Evolutionary conservation across 2,113 vertebrate species (phyloP).

Genomic region (Brienomyrus longianalis): DNA sequence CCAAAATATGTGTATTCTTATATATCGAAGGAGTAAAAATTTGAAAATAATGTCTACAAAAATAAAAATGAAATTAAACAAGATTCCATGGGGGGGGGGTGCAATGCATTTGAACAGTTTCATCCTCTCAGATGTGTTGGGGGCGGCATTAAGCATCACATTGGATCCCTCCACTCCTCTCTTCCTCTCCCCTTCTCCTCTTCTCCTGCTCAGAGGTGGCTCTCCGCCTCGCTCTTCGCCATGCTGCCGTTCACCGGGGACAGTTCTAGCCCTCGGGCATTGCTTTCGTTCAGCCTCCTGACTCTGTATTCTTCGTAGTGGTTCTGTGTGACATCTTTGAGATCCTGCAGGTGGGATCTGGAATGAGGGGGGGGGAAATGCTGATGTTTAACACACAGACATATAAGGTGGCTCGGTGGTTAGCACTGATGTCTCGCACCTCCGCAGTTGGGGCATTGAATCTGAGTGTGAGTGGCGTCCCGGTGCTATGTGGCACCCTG

Average conservation of each 20-base stretch:
- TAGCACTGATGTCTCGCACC: background rate
- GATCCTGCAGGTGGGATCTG: conserved; percentile 87
- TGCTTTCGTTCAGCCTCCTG: conserved; percentile 75
- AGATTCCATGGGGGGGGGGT: background rate
- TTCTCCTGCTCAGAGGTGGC: conserved; percentile 51
- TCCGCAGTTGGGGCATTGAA: background rate
- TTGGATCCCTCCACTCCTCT: background rate
- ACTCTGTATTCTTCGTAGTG: conserved; percentile 87
- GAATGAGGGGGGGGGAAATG: background rate
- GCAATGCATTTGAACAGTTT: background rate
- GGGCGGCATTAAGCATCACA: background rate
- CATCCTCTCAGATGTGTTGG: background rate
- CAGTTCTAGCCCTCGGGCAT: conserved; percentile 46
- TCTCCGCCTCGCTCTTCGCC: conserved; percentile 49
- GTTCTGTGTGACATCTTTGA: conserved; percentile 92
- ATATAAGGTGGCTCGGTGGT: background rate
- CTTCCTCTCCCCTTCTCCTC: background rate
- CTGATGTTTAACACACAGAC: background rate
- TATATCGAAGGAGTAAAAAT: background rate
- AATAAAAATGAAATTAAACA: background rate
- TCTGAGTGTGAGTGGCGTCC: background rate
- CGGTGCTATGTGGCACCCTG: background rate
- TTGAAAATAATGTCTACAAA: background rate
- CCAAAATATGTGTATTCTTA: background rate
- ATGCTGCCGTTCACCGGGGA: conserved; percentile 48